Percentiles rank a stretch among this genome's conserved stretches.
phyloP scores from a whole-genome alignment of 2,888 invertebrate species.

The Alitta virens region DNA sequence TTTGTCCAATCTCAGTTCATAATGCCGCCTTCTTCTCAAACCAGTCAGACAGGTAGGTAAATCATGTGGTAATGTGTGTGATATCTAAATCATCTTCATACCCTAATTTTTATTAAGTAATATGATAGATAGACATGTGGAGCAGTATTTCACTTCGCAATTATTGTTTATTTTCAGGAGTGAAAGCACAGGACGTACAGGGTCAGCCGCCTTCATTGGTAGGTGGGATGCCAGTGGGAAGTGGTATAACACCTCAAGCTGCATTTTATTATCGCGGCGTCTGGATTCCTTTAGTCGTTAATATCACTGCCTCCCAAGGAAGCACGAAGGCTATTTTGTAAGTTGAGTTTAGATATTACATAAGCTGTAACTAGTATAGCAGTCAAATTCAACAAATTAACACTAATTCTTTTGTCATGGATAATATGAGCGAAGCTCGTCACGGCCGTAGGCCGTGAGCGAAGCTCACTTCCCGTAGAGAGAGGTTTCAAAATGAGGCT shows the following conservation, averaged over 20 bases:
- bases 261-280: constrained; percentile 91
- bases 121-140: too few relatives aligned
- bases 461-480: too few relatives aligned
- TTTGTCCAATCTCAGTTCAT: constrained; percentile 83
- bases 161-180: constrained; percentile 23
- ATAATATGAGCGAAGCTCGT: too few relatives aligned
- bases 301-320: constrained; percentile 71
- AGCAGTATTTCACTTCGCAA: too few relatives aligned
- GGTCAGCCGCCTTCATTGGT: constrained; percentile 67
- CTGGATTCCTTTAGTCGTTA: constrained; percentile 84
- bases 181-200: constrained; percentile 57
- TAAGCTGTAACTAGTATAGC: too few relatives aligned
- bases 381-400: too few relatives aligned
- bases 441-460: too few relatives aligned
- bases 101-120: too few relatives aligned
- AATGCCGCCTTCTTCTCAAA: constrained; percentile 23
- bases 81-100: too few relatives aligned
- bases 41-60: background rate
- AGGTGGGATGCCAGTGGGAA: constrained; percentile 68
- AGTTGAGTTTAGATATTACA: constrained; percentile 56
- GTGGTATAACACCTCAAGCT: constrained; percentile 80
- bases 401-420: too few relatives aligned
- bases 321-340: constrained; percentile 88
- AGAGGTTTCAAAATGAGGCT: too few relatives aligned
- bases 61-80: too few relatives aligned